Base-by-base conservation (phyloP, 2,888 invertebrate genomes). In the Linyphia triangularis region DNA sequence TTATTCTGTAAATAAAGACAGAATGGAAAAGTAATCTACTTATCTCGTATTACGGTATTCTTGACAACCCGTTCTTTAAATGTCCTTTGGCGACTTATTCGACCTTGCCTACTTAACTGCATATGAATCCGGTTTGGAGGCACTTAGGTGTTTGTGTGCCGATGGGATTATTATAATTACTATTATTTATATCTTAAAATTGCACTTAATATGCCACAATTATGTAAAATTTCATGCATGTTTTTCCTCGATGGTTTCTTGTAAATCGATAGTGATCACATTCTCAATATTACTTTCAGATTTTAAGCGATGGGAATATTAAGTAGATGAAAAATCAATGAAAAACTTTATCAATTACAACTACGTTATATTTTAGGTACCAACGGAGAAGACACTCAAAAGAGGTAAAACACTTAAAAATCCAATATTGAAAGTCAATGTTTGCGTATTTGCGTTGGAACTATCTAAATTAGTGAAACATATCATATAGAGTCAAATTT, bases 71-170 rank as follows among this genome's bases (percentile, higher is more conserved):
- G 28, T 28, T 63, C 63, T 16, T n/a, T 16, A 13, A 24, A 63
- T 63, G 28, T 63, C 26, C 63, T n/a, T 28, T 63, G 26, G 63
- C 28, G 22, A 28, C 24, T 28, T 13, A 6, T 63, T 63, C 28
- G 26, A 63, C 24, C 28, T 63, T 63, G 63, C 63, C 63, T 63
- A 10, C 16, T 24, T 63, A 63, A n/a, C 67, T 67, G 67, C 67
- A n/a, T 30, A 6, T 10, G 26, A 19, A 67, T 67, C 67, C 67
- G 67, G 67, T 67, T 67, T 33, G 33, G 19, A 33, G 30, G 16
- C 24, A 2, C n/a, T n/a, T n/a, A 51, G 51, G 51, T 16, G 4
- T n/a, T 51, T 51, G 3, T 10, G 51, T 16, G n/a, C 3, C 51
- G n/a, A 51, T 5, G 51, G 51, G 51, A 51, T 16, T 0, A 16